Percentiles rank a stretch among this genome's conserved stretches.
These are phyloP conservation scores for Phymatocera aterrima DNA, from an alignment of 2,888 invertebrate species.

Conservation along the genomic window DNA sequence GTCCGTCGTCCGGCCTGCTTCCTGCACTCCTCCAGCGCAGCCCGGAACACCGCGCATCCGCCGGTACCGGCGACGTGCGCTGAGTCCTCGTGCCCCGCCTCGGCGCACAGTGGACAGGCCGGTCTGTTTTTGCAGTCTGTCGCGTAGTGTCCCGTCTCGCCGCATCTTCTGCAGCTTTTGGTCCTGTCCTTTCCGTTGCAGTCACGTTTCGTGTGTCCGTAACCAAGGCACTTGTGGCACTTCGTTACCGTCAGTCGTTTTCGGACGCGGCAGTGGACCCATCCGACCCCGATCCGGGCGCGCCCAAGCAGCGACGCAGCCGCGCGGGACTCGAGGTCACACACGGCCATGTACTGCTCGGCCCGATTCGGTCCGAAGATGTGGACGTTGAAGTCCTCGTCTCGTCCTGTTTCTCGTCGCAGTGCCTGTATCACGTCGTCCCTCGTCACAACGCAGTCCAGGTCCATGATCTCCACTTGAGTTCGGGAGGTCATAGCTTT, in stretches of 20 bases:
- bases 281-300: slow-evolving; percentile 40
- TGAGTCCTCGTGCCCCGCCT: slow-evolving; percentile 41
- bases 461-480: slow-evolving; percentile 49
- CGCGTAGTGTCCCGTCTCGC: slow-evolving; percentile 38
- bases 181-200: slow-evolving; percentile 19
- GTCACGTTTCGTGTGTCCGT: neutral
- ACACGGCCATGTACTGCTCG: slow-evolving; percentile 43
- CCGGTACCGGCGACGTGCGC: slow-evolving; percentile 46
- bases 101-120: slow-evolving; percentile 38
- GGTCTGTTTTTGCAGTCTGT: slow-evolving; percentile 33
- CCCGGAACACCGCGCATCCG: slow-evolving; percentile 45
- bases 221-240: slow-evolving; percentile 22
- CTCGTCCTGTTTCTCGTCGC: slow-evolving; percentile 30
- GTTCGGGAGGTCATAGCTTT: slow-evolving; percentile 20
- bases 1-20: slow-evolving; percentile 44
- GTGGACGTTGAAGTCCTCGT: slow-evolving; percentile 14
- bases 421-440: slow-evolving; percentile 47
- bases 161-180: slow-evolving; percentile 36
- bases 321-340: slow-evolving; percentile 45
- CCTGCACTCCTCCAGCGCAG: slow-evolving; percentile 49
- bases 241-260: slow-evolving; percentile 39
- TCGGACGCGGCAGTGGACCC: slow-evolving; percentile 46
- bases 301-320: slow-evolving; percentile 41
- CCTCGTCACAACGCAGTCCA: slow-evolving; percentile 45
- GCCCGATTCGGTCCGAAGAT: slow-evolving; percentile 46